These are phyloP conservation scores for Poecilus cupreus DNA, from an alignment of 2,888 invertebrate genomes.

Conservation along the genomic window DNA sequence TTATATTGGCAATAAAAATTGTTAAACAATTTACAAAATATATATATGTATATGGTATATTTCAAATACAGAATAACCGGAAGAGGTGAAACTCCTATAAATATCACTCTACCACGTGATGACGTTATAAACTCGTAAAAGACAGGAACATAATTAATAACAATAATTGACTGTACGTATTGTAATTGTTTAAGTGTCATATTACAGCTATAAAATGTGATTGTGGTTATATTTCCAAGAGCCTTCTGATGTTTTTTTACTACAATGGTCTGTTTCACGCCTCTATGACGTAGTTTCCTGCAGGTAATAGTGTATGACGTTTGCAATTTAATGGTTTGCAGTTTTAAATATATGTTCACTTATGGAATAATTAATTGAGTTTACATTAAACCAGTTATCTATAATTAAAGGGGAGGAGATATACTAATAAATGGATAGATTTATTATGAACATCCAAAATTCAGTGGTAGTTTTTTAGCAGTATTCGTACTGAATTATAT, in stretches of 20 bases:
- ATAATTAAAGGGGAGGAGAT: too few relatives aligned
- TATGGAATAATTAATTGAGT: neutral
- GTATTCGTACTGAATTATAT: too few relatives aligned
- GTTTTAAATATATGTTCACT: neutral
- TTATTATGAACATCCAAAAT: too few relatives aligned
- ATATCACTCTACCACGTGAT: neutral
- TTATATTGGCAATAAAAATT: too few relatives aligned
- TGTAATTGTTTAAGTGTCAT: neutral
- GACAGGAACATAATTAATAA: neutral
- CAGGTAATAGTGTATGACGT: neutral
- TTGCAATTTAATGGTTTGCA: neutral
- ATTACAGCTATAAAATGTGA: neutral
- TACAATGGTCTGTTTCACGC: neutral
- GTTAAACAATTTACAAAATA: too few relatives aligned
- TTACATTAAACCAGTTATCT: too few relatives aligned
- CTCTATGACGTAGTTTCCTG: constrained; percentile 1
- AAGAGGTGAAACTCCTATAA: neutral
- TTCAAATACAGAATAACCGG: too few relatives aligned
- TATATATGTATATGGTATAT: too few relatives aligned
- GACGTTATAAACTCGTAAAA: neutral
- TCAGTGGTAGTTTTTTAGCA: too few relatives aligned
- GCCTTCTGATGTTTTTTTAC: neutral
- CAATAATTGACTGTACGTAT: neutral
- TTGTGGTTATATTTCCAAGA: neutral
- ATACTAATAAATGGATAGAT: too few relatives aligned